Conservation (phyloP, 2,888 invertebrate species). For the Gonocerus acuteangulatus region DNA sequence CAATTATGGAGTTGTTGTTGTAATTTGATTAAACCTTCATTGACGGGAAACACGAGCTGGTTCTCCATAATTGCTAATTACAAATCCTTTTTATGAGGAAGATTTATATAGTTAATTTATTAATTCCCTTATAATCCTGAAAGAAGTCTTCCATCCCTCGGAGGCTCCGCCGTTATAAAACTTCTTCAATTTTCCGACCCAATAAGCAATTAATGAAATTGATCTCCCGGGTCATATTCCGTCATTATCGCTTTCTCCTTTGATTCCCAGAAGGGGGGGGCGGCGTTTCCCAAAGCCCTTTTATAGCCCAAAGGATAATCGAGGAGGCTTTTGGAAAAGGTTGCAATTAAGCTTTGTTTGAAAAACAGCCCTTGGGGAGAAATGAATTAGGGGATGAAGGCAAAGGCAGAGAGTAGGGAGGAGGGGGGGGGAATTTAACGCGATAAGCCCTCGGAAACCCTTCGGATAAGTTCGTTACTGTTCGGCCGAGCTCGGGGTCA, state of each 20-base stretch:
- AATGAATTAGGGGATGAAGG: neutral
- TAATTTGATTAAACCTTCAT: too few species aligned
- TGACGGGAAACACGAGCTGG: too few species aligned
- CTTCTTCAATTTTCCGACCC: neutral
- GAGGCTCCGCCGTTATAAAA: neutral
- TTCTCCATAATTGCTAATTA: too few species aligned
- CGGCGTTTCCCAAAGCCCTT: neutral
- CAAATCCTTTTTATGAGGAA: too few species aligned
- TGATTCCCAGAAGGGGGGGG: neutral
- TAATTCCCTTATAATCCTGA: too few species aligned
- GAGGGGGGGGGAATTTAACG: neutral
- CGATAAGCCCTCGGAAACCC: neutral
- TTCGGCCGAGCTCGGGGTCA: neutral
- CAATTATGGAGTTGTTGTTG: too few species aligned
- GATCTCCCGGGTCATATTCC: constrained; percentile 1
- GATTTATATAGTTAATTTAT: too few species aligned
- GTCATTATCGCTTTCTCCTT: neutral
- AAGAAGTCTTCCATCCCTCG: too few species aligned
- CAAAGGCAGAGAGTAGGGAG: neutral
- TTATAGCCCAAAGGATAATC: neutral
- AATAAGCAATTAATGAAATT: constrained; percentile 1
- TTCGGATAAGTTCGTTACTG: neutral
- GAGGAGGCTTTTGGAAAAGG: neutral
- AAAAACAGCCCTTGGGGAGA: neutral
- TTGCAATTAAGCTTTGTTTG: neutral